These are phyloP conservation scores for Xylocampa areola DNA, from an alignment of 2,888 invertebrate species.

Conservation along the genomic window DNA sequence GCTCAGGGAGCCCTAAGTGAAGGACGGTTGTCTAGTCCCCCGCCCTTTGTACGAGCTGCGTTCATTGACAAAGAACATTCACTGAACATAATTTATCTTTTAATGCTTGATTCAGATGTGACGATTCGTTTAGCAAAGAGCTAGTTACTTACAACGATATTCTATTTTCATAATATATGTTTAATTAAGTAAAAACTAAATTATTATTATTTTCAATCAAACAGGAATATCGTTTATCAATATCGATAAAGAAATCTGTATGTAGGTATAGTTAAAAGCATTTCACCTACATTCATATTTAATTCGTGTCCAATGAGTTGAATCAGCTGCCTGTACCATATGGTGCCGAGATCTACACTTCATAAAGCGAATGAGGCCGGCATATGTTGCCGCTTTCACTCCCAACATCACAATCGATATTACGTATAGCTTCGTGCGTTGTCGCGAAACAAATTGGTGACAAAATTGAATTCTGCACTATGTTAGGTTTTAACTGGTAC, in stretches of 20 bases:
- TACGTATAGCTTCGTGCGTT: slow-evolving; percentile 64
- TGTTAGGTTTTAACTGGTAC: slow-evolving; percentile 13
- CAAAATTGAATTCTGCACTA: slow-evolving; percentile 37
- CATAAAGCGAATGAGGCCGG: slow-evolving; percentile 86
- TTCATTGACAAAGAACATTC: slow-evolving; percentile 67
- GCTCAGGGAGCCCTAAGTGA: slow-evolving; percentile 84
- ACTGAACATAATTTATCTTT: not conserved
- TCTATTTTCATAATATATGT: not conserved
- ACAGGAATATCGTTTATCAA: not conserved
- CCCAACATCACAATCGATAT: slow-evolving; percentile 82
- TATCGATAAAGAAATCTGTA: slow-evolving; percentile 7
- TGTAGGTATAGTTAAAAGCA: slow-evolving; percentile 9
- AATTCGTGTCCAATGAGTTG: slow-evolving; percentile 65
- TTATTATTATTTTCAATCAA: too few species aligned
- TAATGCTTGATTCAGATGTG: not conserved
- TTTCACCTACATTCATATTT: slow-evolving; percentile 43
- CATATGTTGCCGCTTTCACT: slow-evolving; percentile 89
- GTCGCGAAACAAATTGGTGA: slow-evolving; percentile 52
- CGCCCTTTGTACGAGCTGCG: slow-evolving; percentile 65
- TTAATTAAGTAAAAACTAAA: too few species aligned
- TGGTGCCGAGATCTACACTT: slow-evolving; percentile 85
- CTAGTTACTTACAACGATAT: not conserved
- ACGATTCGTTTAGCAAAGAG: not conserved
- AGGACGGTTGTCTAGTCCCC: slow-evolving; percentile 83
- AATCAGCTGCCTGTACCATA: slow-evolving; percentile 86